Base-by-base conservation (phyloP, 2,113 vertebrate species). In the Naja naja region DNA sequence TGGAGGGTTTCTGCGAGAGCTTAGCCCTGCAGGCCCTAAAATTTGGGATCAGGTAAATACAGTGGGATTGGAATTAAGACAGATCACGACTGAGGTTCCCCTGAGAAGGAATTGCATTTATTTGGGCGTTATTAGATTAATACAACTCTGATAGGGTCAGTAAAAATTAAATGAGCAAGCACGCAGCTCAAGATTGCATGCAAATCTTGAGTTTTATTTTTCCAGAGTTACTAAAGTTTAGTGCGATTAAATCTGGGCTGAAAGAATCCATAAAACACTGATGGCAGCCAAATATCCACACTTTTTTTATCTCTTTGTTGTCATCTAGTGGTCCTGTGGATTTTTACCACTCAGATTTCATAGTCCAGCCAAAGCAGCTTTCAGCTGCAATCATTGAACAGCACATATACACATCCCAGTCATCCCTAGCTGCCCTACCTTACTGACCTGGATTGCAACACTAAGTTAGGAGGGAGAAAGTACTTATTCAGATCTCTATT, bases 1-100 rank as follows among this genome's bases (percentile, higher is more conserved):
- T 97, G 92, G 97, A 97, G 91, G 97, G 97, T 90, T 98, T 98
- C 93, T 98, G 97, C 89, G 97, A 98, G 94, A 98, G 97, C 88
- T 95, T 98, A 90, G 97, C 97, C 56, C 95, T 97, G 43, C 97
- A 98, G 95, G 96, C 97, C 27, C 69, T 98, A 96, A 98, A 97
- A 95, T 98, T 97, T 95, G 97, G 97, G 90, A 95, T 98, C 92
- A 97, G 97, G 97, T 98, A 95, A 96, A 96, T 97, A 87, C 89
- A 39, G n/a, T 7, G 34, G 39, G 64, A 49, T 39, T 25, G 43
- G 47, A 5, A 22, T 74, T 54, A 34, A 11, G 22, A 18, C 3
- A 69, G 34, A 49, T 16, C 20, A 52, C 9, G 47, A 23, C 47
- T 52, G 86, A n/a, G 45, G 22, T 69, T 69, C 14, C n/a, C n/a